These are phyloP conservation scores for Dichetophora obliterata DNA, from an alignment of 2,888 invertebrate species.

Conservation along the genomic window DNA sequence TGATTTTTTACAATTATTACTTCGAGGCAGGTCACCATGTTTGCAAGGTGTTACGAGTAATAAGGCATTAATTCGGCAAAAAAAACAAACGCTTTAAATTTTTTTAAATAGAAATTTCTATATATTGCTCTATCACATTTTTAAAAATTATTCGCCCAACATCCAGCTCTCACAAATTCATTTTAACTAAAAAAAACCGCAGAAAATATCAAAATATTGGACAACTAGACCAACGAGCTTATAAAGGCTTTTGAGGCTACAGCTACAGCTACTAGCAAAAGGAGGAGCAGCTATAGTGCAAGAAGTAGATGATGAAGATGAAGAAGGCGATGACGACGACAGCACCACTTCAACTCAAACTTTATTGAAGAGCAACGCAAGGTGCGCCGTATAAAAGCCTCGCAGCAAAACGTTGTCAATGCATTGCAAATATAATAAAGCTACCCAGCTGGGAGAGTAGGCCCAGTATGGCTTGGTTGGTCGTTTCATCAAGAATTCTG, in stretches of 20 bases:
- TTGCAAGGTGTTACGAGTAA: too few relatives aligned
- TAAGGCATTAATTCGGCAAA: too few relatives aligned
- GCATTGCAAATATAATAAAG: constrained; percentile 9
- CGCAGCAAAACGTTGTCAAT: constrained; percentile 24
- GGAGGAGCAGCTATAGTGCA: background rate
- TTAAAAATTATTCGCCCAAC: too few relatives aligned
- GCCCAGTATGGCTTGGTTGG: background rate
- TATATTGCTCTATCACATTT: too few relatives aligned
- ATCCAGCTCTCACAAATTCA: background rate
- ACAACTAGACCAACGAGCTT: background rate
- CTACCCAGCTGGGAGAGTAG: background rate
- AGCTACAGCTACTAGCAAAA: background rate
- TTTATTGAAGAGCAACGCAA: background rate
- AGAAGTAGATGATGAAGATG: background rate
- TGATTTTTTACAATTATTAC: background rate
- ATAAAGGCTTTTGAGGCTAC: background rate
- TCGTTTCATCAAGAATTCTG: too few relatives aligned
- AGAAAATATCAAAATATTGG: constrained; percentile 2
- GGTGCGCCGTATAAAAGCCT: background rate
- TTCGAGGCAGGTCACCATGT: too few relatives aligned
- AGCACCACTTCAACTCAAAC: background rate
- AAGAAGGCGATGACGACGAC: background rate
- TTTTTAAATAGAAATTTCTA: too few relatives aligned
- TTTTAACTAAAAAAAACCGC: background rate
- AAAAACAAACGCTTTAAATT: background rate